Base-by-base conservation (phyloP, 1,140 invertebrate species). In the Platyscapa corneri region DNA sequence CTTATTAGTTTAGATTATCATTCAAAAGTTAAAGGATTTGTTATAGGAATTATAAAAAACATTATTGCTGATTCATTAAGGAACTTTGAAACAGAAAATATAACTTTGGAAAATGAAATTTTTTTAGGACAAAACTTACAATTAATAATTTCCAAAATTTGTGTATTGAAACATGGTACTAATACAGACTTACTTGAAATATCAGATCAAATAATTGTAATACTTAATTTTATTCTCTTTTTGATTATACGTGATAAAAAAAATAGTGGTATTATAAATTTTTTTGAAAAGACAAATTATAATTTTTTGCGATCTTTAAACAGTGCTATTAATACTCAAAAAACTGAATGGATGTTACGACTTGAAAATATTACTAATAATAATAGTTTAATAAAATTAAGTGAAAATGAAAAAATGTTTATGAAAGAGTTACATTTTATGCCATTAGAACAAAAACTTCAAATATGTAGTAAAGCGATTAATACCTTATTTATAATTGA, bases 141-240 rank as follows among this genome's bases (percentile, higher is more conserved):
- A 32, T 23, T 46, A 42, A 42, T 80, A 32, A 67, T 80, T 46
- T 80, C 64, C 30, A 67, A 67, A 65, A 80, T 80, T 37, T 80
- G 78, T 80, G 23, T 49, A 67, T 80, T 80, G 32, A 67, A 37
- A 3, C 10, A 80, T 46, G 60, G 64, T 18, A 12, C 5, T 72
- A 53, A 72, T 34, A 72, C 80, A 72, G 67, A 82, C 14, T 34
- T 82, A 37, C 18, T 82, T 49, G 80, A 82, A 34, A 72, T 82
- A 18, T 82, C 80, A 46, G 80, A 82, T 72, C 65, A 82, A 37
- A 14, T 82, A 72, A 82, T 82, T 34, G 32, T 32, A 34, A 12
- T 53, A 37, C 80, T 82, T 23, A 82, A 82, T 53, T 82, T 82
- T 37, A 82, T 82, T 20, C 65, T 82, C 53, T 82, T 82, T 72